Base-by-base conservation (phyloP, 2,888 invertebrate genomes). In the Eulithis testata region DNA sequence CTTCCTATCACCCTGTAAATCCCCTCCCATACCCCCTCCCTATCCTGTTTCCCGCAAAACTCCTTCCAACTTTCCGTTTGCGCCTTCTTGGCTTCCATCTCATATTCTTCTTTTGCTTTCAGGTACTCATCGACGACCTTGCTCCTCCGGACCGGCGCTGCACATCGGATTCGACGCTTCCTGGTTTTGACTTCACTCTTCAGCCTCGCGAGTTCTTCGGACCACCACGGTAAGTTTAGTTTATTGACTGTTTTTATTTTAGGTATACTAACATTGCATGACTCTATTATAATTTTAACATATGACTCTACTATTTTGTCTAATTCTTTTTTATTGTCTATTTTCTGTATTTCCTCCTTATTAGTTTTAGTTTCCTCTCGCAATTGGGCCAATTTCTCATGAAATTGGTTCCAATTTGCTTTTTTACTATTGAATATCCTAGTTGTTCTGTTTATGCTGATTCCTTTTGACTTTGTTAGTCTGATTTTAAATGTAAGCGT, bases 351-450 rank as follows among this genome's bases (percentile, higher is more conserved):
- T n/a, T 45, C 6, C n/a, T 11, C 11, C n/a, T 11, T 45, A 2
- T 45, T 45, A 5, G 11, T 4, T 5, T 8, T 50, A 7, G 1
- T n/a, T 44, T 44, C 44, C 8, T 14, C 8, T 3, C 2, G 12
- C 44, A 44, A 44, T 44, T 44, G 44, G 44, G 44, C 44, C 44
- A 47, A n/a, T n/a, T n/a, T n/a, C n/a, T n/a, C n/a, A n/a, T n/a
- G n/a, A n/a, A n/a, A n/a, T n/a, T n/a, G n/a, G 0, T 14, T 14
- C 50, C n/a, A n/a, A n/a, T n/a, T n/a, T n/a, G n/a, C n/a, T n/a
- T n/a, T n/a, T n/a, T n/a, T n/a, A n/a, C n/a, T 50, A 11, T 50
- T 50, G 11, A 27, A 50, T 3, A 50, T 50, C 27, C 50, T 14
- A 9, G 50, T 50, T 6, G 50, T 50, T 27, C 50, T 50, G 9